phyloP scores from a whole-genome alignment of 92 coral and sea anemone genomes.

The Paragorgia papillata region DNA sequence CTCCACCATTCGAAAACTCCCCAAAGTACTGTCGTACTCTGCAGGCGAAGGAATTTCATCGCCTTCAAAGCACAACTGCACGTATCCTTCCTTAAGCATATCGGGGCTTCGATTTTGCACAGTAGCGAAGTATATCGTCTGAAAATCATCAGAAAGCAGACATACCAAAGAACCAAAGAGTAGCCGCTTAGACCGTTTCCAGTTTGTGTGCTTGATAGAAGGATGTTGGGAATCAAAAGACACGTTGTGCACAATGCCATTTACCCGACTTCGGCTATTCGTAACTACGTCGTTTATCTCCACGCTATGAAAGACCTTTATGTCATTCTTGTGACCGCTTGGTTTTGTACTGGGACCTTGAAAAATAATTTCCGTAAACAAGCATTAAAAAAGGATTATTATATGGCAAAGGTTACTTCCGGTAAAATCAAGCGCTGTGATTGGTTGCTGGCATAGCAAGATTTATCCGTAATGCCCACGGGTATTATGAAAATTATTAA shows the following conservation, averaged over 20 bases:
- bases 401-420: too few relatives aligned
- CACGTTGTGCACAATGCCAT: constrained; percentile 65
- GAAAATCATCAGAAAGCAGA: constrained; percentile 68
- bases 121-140: constrained; percentile 67
- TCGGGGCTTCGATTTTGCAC: constrained; percentile 70
- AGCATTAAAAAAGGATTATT: too few relatives aligned
- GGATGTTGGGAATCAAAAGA: constrained; percentile 55
- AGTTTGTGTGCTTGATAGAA: constrained; percentile 55
- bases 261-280: constrained; percentile 8
- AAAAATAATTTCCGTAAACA: too few relatives aligned
- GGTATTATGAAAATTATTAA: too few relatives aligned
- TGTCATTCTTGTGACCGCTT: constrained; percentile 19
- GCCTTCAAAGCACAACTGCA: constrained; percentile 76
- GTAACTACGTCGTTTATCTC: constrained; percentile 64
- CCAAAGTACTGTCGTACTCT: constrained; percentile 24
- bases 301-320: constrained; percentile 61
- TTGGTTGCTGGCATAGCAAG: too few relatives aligned
- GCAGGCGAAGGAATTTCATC: not conserved
- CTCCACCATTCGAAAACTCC: constrained; percentile 69
- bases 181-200: constrained; percentile 75
- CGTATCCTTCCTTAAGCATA: constrained; percentile 58
- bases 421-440: too few relatives aligned
- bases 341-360: not conserved
- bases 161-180: constrained; percentile 79
- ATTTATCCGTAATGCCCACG: too few relatives aligned